phyloP scores from a whole-genome alignment of 2,888 invertebrate species.

The Spicauda simplicius region DNA sequence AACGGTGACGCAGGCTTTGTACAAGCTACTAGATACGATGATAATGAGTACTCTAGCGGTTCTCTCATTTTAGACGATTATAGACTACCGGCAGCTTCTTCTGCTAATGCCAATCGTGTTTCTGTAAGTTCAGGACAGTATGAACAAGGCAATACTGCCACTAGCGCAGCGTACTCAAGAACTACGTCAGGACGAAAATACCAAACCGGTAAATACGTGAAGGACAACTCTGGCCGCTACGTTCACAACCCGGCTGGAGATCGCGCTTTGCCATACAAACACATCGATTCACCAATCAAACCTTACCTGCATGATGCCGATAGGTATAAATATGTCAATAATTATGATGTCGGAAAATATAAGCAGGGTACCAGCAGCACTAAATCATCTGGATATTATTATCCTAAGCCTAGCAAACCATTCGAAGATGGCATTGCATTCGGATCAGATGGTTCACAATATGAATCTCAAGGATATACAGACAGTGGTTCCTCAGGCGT shows the following conservation, averaged over 20 bases:
- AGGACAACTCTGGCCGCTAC: conserved; percentile 73
- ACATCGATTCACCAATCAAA: conserved; percentile 64
- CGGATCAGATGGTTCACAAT: neutral
- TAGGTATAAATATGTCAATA: conserved; percentile 58
- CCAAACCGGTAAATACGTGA: conserved; percentile 39
- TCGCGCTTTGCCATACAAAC: conserved; percentile 72
- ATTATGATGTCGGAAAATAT: conserved; percentile 54
- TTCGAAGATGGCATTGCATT: conserved; percentile 45
- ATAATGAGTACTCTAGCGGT: conserved; percentile 69
- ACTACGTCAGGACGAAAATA: conserved; percentile 41
- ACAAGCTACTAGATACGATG: conserved; percentile 63
- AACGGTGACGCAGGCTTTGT: conserved; percentile 62
- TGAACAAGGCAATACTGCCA: conserved; percentile 21
- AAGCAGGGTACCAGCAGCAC: conserved; percentile 46
- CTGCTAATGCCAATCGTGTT: neutral
- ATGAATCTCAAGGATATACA: conserved; percentile 24
- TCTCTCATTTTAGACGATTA: conserved; percentile 76
- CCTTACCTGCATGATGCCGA: conserved; percentile 67
- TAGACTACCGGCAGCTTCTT: conserved; percentile 48
- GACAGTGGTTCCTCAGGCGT: conserved; percentile 14
- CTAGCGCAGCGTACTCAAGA: conserved; percentile 23
- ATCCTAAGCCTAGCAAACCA: conserved; percentile 46
- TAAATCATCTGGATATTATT: conserved; percentile 44
- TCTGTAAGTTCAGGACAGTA: neutral
- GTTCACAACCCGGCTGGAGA: conserved; percentile 78